Conservation (phyloP, 2,888 invertebrate genomes). For the Cancer borealis region DNA sequence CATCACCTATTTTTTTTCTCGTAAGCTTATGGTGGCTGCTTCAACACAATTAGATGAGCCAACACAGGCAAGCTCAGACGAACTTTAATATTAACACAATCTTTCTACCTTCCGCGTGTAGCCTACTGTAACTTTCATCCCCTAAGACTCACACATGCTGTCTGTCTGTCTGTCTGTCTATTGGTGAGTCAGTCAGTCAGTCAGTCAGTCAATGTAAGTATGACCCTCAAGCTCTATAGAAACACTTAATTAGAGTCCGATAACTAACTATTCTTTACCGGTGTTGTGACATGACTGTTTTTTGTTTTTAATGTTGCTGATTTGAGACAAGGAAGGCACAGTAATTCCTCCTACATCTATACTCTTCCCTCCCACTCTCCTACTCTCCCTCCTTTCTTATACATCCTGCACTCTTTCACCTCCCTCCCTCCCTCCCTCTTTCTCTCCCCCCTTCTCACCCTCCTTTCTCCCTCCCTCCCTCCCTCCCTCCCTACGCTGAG, state of each 20-base stretch:
- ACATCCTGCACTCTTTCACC: background rate
- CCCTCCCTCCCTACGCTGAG: background rate
- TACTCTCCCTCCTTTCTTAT: background rate
- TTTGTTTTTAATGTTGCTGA: background rate
- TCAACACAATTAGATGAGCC: too few relatives aligned
- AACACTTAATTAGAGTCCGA: background rate
- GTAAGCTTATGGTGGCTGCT: too few relatives aligned
- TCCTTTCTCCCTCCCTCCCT: background rate
- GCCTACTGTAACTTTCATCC: too few relatives aligned
- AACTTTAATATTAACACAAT: too few relatives aligned
- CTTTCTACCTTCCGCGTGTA: too few relatives aligned
- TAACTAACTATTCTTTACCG: background rate
- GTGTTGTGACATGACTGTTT: background rate
- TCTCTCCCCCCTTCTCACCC: background rate
- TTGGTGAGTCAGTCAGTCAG: background rate
- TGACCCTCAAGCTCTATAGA: background rate
- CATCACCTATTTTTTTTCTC: too few relatives aligned
- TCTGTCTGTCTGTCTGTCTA: too few relatives aligned
- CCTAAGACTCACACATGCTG: too few relatives aligned
- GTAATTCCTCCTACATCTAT: background rate
- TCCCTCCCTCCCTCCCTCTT: background rate
- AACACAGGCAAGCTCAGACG: too few relatives aligned
- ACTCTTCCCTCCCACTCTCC: background rate
- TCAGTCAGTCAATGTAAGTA: background rate
- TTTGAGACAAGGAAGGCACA: background rate